Base-by-base conservation (phyloP, 2,113 vertebrate genomes). In the Rhodinocichla rosea region DNA sequence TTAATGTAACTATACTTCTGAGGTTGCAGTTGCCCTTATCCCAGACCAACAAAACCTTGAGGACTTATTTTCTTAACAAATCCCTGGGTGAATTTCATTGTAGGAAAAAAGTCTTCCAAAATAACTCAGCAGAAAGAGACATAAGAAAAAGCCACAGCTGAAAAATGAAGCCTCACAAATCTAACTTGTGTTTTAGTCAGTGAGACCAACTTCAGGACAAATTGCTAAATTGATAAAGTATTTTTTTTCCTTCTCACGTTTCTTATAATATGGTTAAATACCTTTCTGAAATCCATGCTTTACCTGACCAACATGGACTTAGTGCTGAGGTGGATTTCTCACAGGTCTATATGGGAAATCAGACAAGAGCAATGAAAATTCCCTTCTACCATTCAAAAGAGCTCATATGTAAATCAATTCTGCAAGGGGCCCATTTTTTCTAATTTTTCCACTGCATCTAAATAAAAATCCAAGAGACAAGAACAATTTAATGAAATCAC, bases 391-490 rank as follows among this genome's bases (percentile, higher is more conserved):
- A 2, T 68, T 90, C 33, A n/a, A 27, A 82, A 83, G 53, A 75
- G 21, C 18, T 79, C 6, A 14, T 59, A 23, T 26, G 4, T 11
- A 30, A 57, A 82, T 32, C 5, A 70, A 4, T 82, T 65, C 12
- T 42, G 7, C 3, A 62, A 62, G 1, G 50, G 1, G 3, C 4
- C 4, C 2, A 19, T 3, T 44, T 83, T 49, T 62, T 35, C 28
- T 45, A 40, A 13, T 65, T 64, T 80, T 69, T 4, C 13, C 5
- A 17, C 16, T 22, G 23, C 7, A 71, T 63, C 6, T 22, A 68
- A 47, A 17, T 62, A 32, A 76, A 85, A 65, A 59, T 70, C 5
- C 15, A 39, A 62, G 76, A 70, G 30, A 50, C 4, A 78, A 92
- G 8, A 20, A 60, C 17, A 70, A 52, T 13, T 59, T 75, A 44